phyloP scores from a whole-genome alignment of 2,797 vertebrate genomes.

The Agapornis canus region DNA sequence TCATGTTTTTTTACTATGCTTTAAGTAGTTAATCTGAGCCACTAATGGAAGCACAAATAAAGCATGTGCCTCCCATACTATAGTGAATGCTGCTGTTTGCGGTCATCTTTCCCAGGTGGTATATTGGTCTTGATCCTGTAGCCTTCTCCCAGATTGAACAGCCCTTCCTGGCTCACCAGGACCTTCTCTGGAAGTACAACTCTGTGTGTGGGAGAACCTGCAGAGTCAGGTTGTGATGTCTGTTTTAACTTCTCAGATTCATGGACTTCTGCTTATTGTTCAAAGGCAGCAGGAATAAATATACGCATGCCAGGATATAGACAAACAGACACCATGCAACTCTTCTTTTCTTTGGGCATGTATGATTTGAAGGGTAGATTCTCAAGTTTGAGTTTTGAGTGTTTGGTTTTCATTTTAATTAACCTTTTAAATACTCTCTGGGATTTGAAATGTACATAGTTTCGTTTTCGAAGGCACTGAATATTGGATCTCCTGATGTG shows the following conservation, averaged over 20 bases:
- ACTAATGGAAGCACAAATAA: neutral
- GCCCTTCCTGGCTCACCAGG: neutral
- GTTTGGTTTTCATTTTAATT: neutral
- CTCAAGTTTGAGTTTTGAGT: neutral
- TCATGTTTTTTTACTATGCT: neutral
- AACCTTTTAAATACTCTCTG: neutral
- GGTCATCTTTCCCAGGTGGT: neutral
- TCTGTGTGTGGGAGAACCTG: neutral
- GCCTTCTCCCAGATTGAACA: neutral
- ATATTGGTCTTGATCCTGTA: neutral
- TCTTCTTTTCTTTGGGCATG: neutral
- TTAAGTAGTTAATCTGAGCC: neutral
- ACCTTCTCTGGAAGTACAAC: neutral
- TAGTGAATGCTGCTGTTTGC: neutral
- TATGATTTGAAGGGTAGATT: neutral
- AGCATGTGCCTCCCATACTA: neutral
- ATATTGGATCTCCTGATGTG: neutral
- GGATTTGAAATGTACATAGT: neutral
- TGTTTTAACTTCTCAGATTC: neutral
- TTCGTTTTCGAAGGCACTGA: constrained; percentile 15
- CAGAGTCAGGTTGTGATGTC: neutral
- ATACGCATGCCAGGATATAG: neutral
- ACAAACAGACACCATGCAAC: neutral
- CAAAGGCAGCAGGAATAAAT: constrained; percentile 16
- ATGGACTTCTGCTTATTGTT: constrained; percentile 8